Conservation (phyloP, 2,888 invertebrate species). For the Therioaphis trifolii region DNA sequence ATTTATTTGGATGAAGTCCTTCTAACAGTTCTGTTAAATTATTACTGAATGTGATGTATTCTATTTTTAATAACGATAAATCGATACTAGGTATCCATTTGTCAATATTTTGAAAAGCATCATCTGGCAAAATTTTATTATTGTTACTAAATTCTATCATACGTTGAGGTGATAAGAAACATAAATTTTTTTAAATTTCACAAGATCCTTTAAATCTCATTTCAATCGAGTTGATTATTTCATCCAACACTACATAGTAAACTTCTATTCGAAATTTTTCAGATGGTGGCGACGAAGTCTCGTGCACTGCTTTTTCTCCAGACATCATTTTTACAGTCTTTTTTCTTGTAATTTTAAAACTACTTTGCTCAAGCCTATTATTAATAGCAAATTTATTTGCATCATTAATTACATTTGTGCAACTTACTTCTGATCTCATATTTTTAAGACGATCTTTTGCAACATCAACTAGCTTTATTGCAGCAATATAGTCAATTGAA, state of each 20-base stretch:
- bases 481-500: not conserved
- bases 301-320: not conserved
- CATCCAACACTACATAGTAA: not conserved
- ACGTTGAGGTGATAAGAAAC: no score
- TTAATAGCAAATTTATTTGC: not conserved
- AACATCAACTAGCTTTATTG: constrained; percentile 7
- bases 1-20: no score
- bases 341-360: not conserved
- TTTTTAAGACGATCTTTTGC: not conserved
- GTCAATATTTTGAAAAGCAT: no score
- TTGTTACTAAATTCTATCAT: no score
- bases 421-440: not conserved
- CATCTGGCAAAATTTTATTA: no score
- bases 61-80: no score
- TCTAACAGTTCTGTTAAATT: no score
- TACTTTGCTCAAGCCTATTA: not conserved
- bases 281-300: not conserved
- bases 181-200: not conserved
- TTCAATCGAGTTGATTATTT: not conserved
- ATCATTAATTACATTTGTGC: not conserved
- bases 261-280: no score
- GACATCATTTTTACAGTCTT: not conserved
- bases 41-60: no score
- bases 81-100: no score
- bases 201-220: not conserved